Base-by-base conservation (phyloP, 2,888 invertebrate species). In the Erebia ligea region DNA sequence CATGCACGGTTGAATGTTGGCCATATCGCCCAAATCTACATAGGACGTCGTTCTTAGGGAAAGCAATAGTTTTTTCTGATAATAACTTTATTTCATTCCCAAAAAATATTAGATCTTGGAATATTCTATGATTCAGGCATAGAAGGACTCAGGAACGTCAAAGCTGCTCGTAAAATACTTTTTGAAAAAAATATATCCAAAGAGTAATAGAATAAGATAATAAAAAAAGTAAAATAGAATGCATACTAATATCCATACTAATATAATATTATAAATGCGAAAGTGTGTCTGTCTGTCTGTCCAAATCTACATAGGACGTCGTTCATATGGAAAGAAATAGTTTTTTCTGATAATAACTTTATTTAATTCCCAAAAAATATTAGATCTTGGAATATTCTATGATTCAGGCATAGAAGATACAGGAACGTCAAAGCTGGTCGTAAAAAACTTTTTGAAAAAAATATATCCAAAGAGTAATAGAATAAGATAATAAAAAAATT, bases 1-100 rank as follows among this genome's bases (percentile, higher is more conserved):
- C 67, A 64, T 42, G 50, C 52, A 61, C 11, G 21, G 61, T 11
- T 50, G 56, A 57, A 52, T 19, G 62, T 52, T 59, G 25, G n/a
- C 45, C 59, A 50, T 63, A 65, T 57, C 34, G 48, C 15, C 8
- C 2, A 17, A 64, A 52, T 64, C 64, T 52, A 34, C 40, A 40
- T 40, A n/a, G 64, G n/a, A n/a, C 17, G 15, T 13, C 40, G 15
- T 56, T 62, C 54, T 48, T 54, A 45, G 9, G 19, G 9, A 61
- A 45, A 45, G 13, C 1, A 11, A 15, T 6, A 6, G 15, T 5
- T 45, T 45, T 10, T 19, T 19, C 10, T 17, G 10, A 54, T 17
- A 17, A 54, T 54, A 54, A 19, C 9, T 17, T 17, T 2, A 2
- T 5, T 6, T 1, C 17, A 54, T 54, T 17, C 54, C 10, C 9